Evolutionary conservation across 2,797 vertebrate species (phyloP).

Genomic region (Amniataba percoides): DNA sequence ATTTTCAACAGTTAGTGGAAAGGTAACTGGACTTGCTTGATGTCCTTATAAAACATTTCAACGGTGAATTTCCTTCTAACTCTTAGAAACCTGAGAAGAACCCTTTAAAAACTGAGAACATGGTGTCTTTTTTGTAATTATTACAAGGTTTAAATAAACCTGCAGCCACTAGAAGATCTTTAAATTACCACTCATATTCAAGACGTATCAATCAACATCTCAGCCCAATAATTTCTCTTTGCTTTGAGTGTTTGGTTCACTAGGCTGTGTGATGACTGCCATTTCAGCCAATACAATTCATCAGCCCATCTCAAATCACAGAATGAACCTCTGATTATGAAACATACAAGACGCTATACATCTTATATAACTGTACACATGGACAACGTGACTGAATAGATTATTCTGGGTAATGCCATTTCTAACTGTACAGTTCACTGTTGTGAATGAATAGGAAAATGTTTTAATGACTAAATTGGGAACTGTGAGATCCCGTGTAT

Average conservation of each 20-base stretch:
- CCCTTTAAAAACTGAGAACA: neutral
- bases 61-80: no score
- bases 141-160: neutral
- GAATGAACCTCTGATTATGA: neutral
- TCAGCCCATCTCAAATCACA: neutral
- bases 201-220: neutral
- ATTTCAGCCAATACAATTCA: neutral
- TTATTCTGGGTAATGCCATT: neutral
- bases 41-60: no score
- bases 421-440: neutral
- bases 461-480: slow-evolving; percentile 19
- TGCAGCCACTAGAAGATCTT: neutral
- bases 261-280: neutral
- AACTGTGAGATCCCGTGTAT: slow-evolving; percentile 4
- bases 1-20: no score
- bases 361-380: neutral
- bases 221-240: neutral
- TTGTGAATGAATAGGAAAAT: neutral
- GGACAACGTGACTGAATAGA: neutral
- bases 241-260: neutral
- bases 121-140: neutral
- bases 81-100: no score
- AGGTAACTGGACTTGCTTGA: no score
- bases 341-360: neutral
- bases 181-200: neutral